Base-by-base conservation (phyloP, 2,113 vertebrate species). In the Laterallus jamaicensis region DNA sequence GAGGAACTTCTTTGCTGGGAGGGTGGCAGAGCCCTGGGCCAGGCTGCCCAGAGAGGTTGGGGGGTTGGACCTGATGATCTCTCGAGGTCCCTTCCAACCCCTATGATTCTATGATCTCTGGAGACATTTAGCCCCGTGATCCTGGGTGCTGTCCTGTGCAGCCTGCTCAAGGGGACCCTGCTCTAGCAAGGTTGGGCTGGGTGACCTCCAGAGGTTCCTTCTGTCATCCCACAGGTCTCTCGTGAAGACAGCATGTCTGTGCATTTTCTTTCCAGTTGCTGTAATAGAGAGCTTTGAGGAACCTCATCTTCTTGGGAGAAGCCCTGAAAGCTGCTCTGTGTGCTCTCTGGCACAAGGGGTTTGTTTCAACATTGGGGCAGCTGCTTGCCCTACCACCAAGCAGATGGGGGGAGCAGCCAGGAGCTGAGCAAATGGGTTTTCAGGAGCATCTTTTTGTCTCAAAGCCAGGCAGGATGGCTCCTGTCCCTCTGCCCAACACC, bases 251-350 rank as follows among this genome's bases (percentile, higher is more conserved):
- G 68, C 8, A 7, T 3, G 26, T 28, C 31, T 75, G 24, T 47
- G 32, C 56, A 10, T 35, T 54, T 70, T 66, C 25, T 63, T 59
- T 47, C n/a, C 70, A 49, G 54, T n/a, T 86, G 29, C 37, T 20
- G 28, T 39, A 52, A 54, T 6, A 9, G 6, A 11, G n/a, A 54
- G 13, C 78, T 82, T 49, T 62, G 77, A 84, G 60, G 90, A 75
- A 31, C 0, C 0, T 39, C 0, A 1, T 69, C 69, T 82, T 69
- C 24, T 40, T 54, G 50, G 68, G 1, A 64, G 58, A 81, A 62
- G 24, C 50, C 6, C 44, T 28, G 50, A 18, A 49, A 86, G 71
- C 68, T 50, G 50, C 54, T 90, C 39, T 28, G 19, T 29, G 25
- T 16, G 16, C 21, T 7, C 28, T 19, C 50, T 89, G 83, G 44